Percentiles rank a stretch among this genome's conserved stretches.
Evolutionary conservation across 2,888 invertebrate species (phyloP).

Genomic region (Periphyllus acericola): DNA sequence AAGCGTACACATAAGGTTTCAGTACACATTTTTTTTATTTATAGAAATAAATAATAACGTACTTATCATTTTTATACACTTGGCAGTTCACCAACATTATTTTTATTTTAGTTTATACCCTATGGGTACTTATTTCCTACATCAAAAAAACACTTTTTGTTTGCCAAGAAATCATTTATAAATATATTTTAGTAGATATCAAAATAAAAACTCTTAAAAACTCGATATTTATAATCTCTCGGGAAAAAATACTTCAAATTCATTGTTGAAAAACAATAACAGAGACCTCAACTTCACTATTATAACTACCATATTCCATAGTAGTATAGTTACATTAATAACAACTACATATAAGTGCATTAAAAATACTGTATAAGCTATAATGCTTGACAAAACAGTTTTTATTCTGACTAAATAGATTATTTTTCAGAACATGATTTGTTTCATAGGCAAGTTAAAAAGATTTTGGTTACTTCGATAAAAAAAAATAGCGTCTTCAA

Average conservation of each 20-base stretch:
- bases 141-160: conserved; percentile 1
- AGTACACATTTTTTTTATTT: not conserved
- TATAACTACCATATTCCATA: not conserved
- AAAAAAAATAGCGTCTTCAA: too few relatives aligned
- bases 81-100: not conserved
- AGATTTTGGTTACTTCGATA: too few relatives aligned
- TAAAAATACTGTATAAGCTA: not conserved
- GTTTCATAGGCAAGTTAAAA: too few relatives aligned
- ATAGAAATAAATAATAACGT: not conserved
- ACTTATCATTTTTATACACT: not conserved
- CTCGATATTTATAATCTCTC: not conserved
- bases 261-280: not conserved
- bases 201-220: not conserved
- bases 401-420: too few relatives aligned
- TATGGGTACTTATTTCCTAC: not conserved
- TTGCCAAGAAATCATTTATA: not conserved
- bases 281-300: not conserved
- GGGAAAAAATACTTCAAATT: not conserved
- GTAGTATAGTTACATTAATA: not conserved
- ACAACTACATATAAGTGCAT: not conserved
- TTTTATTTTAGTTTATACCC: conserved; percentile 7
- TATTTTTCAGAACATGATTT: too few relatives aligned
- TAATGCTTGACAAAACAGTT: too few relatives aligned
- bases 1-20: conserved; percentile 25
- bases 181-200: not conserved